Percentiles rank a stretch among this genome's conserved stretches.
These are phyloP conservation scores for Desmophyllum pertusum DNA, from an alignment of 92 coral and sea anemone species.

Conservation along the genomic window DNA sequence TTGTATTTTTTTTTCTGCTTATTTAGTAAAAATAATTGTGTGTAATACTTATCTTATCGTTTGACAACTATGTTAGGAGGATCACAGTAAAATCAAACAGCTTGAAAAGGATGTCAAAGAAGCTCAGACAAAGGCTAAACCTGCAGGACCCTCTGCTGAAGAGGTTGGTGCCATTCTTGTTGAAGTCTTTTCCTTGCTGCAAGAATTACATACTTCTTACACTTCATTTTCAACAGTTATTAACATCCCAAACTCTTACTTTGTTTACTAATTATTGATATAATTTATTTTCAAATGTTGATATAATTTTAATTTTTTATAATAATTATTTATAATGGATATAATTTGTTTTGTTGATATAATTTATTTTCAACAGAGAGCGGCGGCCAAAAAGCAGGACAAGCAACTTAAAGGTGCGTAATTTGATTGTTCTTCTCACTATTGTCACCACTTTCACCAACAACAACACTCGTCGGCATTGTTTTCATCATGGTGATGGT, in stretches of 20 bases:
- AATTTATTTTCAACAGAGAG: conserved; percentile 66
- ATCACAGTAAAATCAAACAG: conserved; percentile 85
- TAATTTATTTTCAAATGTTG: neutral
- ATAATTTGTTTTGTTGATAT: neutral
- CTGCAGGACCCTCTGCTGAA: conserved; percentile 96
- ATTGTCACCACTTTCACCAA: too few relatives aligned
- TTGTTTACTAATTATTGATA: neutral
- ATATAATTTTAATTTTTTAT: too few relatives aligned
- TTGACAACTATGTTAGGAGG: conserved; percentile 66
- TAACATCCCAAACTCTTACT: neutral
- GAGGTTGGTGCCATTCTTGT: conserved; percentile 71
- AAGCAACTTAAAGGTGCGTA: conserved; percentile 89
- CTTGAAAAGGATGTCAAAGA: conserved; percentile 95
- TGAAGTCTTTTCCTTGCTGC: neutral
- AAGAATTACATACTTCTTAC: neutral
- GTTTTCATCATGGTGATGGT: too few relatives aligned
- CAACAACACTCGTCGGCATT: too few relatives aligned
- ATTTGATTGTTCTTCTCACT: neutral
- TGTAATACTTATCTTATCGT: neutral
- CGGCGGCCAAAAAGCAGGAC: conserved; percentile 94
- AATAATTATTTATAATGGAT: too few relatives aligned
- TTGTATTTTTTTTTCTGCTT: neutral
- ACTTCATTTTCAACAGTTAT: neutral
- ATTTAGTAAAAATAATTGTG: neutral
- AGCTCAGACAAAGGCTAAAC: conserved; percentile 80